Conservation (phyloP, 2,797 vertebrate species). For the Gallirallus australis region DNA sequence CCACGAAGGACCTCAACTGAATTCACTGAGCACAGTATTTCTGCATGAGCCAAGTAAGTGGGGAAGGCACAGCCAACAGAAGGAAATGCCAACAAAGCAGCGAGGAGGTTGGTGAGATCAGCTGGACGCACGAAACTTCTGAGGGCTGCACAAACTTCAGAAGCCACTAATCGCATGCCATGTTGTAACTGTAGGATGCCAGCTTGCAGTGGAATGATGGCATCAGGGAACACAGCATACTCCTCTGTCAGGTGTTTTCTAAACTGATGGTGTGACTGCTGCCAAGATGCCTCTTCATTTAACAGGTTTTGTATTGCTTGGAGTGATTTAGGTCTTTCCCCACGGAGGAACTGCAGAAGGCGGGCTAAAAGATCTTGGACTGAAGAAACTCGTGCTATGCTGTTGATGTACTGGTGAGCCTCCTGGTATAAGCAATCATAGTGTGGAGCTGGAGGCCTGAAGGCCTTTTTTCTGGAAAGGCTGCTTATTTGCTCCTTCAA, state of each 20-base stretch:
- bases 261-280: slow-evolving; percentile 92
- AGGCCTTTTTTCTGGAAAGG: slow-evolving; percentile 92
- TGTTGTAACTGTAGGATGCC: slow-evolving; percentile 91
- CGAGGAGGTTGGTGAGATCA: slow-evolving; percentile 77
- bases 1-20: slow-evolving; percentile 84
- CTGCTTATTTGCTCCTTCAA: slow-evolving; percentile 86
- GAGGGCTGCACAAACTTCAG: slow-evolving; percentile 79
- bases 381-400: slow-evolving; percentile 84
- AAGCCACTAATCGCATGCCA: slow-evolving; percentile 92
- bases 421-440: slow-evolving; percentile 91
- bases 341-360: slow-evolving; percentile 83
- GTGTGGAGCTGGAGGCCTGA: slow-evolving; percentile 83
- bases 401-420: slow-evolving; percentile 90
- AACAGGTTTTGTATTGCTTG: slow-evolving; percentile 84
- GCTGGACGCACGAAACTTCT: slow-evolving; percentile 72
- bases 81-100: slow-evolving; percentile 88
- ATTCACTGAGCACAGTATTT: slow-evolving; percentile 87
- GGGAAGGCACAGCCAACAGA: slow-evolving; percentile 80
- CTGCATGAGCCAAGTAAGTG: slow-evolving; percentile 88
- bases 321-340: slow-evolving; percentile 77
- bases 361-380: slow-evolving; percentile 88
- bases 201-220: slow-evolving; percentile 83
- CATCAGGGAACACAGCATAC: slow-evolving; percentile 89
- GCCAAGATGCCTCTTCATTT: slow-evolving; percentile 93
- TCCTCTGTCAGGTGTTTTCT: slow-evolving; percentile 87